Percentiles rank a stretch among this genome's conserved stretches.
Conservation (phyloP, 2,113 vertebrate species). For the Mustela nigripes region DNA sequence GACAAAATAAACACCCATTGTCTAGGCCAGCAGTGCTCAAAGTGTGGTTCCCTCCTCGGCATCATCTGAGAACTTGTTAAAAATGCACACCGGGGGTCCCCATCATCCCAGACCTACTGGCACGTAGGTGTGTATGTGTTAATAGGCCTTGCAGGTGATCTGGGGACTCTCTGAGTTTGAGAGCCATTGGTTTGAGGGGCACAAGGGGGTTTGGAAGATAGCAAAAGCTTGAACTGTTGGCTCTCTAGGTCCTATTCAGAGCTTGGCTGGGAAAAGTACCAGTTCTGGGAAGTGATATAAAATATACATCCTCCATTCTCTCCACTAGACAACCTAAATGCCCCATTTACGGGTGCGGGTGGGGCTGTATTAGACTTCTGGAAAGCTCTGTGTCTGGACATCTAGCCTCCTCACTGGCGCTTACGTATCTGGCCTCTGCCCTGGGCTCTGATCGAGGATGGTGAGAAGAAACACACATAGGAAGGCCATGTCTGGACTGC, state of each 20-base stretch:
- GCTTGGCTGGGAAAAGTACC: constrained; percentile 10
- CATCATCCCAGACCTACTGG: background rate
- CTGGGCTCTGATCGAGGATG: background rate
- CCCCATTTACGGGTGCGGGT: background rate
- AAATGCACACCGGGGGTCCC: background rate
- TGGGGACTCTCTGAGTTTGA: background rate
- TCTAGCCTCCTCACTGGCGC: fast-evolving
- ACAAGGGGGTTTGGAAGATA: background rate
- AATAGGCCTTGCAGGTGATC: background rate
- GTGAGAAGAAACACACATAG: background rate
- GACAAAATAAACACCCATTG: background rate
- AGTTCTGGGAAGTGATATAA: background rate
- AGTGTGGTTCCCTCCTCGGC: background rate
- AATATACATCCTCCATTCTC: background rate
- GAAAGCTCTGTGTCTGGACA: background rate
- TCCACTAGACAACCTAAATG: background rate
- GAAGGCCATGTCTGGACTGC: background rate
- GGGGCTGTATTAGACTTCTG: background rate
- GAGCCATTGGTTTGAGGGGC: background rate
- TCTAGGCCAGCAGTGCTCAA: background rate
- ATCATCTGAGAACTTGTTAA: background rate
- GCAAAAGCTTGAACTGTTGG: background rate
- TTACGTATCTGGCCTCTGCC: background rate
- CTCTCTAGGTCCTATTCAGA: background rate
- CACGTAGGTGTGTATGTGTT: background rate